A percentile compares a stretch with the other conserved stretches of the same genome.
These are phyloP conservation scores for Falco berigora DNA, from an alignment of 2,797 vertebrate species.

Conservation along the genomic window DNA sequence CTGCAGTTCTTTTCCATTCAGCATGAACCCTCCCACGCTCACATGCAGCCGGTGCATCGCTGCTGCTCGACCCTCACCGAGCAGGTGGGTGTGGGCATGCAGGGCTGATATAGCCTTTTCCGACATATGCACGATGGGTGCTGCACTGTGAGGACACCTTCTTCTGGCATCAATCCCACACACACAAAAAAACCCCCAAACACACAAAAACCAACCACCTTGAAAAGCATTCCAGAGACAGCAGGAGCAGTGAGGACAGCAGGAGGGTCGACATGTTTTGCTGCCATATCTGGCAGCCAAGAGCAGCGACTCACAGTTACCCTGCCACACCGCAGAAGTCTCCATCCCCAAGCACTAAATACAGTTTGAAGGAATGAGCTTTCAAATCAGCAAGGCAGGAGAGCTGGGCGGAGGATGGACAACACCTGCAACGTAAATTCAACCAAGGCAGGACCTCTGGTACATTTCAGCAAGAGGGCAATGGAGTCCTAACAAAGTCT, in stretches of 20 bases:
- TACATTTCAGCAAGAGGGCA: not conserved
- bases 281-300: not conserved
- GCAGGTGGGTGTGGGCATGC: fast-evolving
- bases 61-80: fast-evolving
- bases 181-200: not conserved
- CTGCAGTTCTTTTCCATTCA: not conserved
- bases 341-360: not conserved
- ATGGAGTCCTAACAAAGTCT: not conserved
- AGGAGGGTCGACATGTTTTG: not conserved
- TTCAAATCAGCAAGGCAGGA: not conserved
- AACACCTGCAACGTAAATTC: not conserved
- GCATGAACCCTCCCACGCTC: not conserved
- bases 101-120: not conserved
- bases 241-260: not conserved
- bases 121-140: too few relatives aligned
- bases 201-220: too few relatives aligned
- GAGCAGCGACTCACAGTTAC: not conserved
- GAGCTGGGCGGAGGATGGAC: not conserved
- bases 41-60: fast-evolving
- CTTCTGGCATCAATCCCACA: not conserved
- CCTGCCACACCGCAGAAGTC: not conserved
- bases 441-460: not conserved
- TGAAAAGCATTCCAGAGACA: not conserved
- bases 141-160: fast-evolving
- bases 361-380: not conserved